Conservation (phyloP, 2,888 invertebrate species). For the Hololepta plana region DNA sequence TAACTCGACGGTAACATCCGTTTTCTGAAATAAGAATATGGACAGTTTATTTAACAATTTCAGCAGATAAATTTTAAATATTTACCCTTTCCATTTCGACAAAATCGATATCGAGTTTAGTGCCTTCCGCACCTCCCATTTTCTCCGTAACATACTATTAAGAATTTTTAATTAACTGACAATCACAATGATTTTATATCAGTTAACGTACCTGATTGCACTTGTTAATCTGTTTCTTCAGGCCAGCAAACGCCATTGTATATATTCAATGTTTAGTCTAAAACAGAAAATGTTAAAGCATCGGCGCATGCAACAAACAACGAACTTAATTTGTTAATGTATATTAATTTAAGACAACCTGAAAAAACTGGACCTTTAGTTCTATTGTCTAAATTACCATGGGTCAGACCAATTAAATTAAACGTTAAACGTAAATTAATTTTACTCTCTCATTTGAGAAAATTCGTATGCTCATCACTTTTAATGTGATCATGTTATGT, state of each 20-base stretch:
- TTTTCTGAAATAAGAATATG: slow-evolving; percentile 57
- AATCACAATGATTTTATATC: neutral
- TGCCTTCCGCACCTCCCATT: slow-evolving; percentile 99
- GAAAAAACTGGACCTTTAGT: too few species aligned
- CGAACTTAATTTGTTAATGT: too few species aligned
- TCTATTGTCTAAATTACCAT: too few species aligned
- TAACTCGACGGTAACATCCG: slow-evolving; percentile 91
- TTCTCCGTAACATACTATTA: slow-evolving; percentile 98
- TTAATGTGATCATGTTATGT: too few species aligned
- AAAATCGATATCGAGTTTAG: slow-evolving; percentile 96
- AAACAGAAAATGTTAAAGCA: slow-evolving; percentile 3
- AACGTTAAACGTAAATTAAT: too few species aligned
- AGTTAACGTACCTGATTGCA: slow-evolving; percentile 77
- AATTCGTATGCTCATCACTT: too few species aligned
- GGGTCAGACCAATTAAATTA: too few species aligned
- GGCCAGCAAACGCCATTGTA: slow-evolving; percentile 97
- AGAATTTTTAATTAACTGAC: slow-evolving; percentile 14
- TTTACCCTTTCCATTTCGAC: slow-evolving; percentile 97
- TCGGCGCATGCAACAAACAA: too few species aligned
- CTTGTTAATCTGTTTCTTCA: slow-evolving; percentile 99
- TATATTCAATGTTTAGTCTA: slow-evolving; percentile 12
- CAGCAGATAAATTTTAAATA: too few species aligned
- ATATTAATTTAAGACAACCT: too few species aligned
- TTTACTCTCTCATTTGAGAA: too few species aligned
- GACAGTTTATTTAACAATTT: slow-evolving; percentile 1